Conservation (phyloP, 2,797 vertebrate species). For the Sarcophilus harrisii region DNA sequence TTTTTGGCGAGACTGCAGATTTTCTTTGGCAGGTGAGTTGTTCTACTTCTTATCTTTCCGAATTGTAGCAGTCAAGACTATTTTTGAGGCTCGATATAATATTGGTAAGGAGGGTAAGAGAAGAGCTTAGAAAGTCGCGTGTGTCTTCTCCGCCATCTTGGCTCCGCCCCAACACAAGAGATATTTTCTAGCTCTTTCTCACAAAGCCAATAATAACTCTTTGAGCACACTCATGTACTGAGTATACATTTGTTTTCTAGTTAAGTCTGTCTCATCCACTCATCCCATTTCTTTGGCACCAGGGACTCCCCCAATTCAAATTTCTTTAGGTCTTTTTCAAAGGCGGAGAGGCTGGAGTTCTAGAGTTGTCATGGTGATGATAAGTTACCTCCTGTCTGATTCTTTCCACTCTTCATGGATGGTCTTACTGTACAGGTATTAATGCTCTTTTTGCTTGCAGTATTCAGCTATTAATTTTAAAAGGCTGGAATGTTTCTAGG, state of each 20-base stretch:
- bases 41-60: too few species aligned
- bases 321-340: not conserved
- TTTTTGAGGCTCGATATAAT: too few species aligned
- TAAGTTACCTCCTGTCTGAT: not conserved
- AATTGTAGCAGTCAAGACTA: too few species aligned
- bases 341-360: not conserved
- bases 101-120: too few species aligned
- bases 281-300: not conserved
- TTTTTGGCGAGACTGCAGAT: too few species aligned
- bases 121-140: too few species aligned
- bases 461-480: not conserved
- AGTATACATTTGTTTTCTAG: not conserved
- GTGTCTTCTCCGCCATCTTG: too few species aligned
- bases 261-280: not conserved
- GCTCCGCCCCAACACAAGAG: too few species aligned
- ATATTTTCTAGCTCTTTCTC: not conserved
- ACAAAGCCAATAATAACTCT: not conserved
- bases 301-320: not conserved
- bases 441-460: not conserved
- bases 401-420: not conserved
- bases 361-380: not conserved
- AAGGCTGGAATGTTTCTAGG: not conserved
- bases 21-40: too few species aligned
- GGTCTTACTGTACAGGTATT: not conserved
- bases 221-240: not conserved